Evolutionary conservation across 2,888 invertebrate genomes (phyloP), one percentile per base, ranked within the genome.

Genomic region (Dicranocentrus wangi): DNA sequence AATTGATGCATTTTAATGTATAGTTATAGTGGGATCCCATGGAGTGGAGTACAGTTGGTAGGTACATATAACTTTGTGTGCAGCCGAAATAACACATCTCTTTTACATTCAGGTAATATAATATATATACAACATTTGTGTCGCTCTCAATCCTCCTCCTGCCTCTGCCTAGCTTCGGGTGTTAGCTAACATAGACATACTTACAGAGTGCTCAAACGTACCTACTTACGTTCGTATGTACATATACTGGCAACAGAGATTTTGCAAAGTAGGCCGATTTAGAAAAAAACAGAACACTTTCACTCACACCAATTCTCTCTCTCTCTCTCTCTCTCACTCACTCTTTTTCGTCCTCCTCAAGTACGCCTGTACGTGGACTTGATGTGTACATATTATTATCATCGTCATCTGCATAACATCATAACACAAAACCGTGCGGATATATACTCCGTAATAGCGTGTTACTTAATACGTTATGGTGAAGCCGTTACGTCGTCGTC

Each of bases 241-340:
- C 32, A 39, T 58, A 17, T 19, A 42, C 51, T 51, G 39, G n/a
- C 53, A 65, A 39, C 68, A 63, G 32, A 70, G 65, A 70, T 77
- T 77, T 86, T 78, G 83, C 85, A 81, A 86, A 85, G 84, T 85
- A 85, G 86, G 85, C 79, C 83, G 84, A 83, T 69, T 81, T 82
- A 83, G 81, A 82, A 80, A 81, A 84, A 81, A 85, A 84, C 84
- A 84, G 84, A 84, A 84, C 85, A 86, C 86, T 86, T 86, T 86
- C 86, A 86, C 86, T 86, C 81, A 80, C 73, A 79, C 71, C 81
- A 78, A 78, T 80, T 80, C 81, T 73, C 82, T 83, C 39, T 63
- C 75, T 61, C 77, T 81, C 63, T 19, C 72, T 73, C 51, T 19
- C n/a, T n/a, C n/a, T n/a, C n/a, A n/a, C n/a, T n/a, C n/a, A n/a